Evolutionary conservation across 2,797 vertebrate species (phyloP).

Genomic region (Galagoides demidoff): DNA sequence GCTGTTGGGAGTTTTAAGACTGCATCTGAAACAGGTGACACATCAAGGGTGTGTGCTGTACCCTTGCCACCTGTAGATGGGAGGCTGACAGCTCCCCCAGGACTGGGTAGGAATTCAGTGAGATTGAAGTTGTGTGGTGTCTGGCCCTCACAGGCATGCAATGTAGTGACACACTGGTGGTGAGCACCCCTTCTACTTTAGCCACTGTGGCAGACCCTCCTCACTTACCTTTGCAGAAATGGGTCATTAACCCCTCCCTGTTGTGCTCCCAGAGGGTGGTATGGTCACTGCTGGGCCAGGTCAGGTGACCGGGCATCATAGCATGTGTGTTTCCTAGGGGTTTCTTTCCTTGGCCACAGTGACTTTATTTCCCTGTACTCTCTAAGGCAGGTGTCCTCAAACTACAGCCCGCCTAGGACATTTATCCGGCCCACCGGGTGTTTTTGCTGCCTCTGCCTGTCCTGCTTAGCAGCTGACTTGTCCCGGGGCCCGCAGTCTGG

Average conservation of each 20-base stretch:
- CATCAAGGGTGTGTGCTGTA: rapidly evolving
- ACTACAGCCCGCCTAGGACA: no score
- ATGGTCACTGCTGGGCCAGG: not conserved
- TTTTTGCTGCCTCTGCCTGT: no score
- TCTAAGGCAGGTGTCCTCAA: not conserved
- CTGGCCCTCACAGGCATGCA: rapidly evolving
- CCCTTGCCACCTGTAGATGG: no score
- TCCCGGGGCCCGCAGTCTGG: no score
- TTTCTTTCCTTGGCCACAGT: not conserved
- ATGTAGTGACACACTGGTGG: rapidly evolving
- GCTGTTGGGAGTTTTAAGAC: not conserved
- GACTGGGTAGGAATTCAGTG: not conserved
- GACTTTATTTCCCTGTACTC: not conserved
- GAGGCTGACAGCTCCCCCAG: not conserved
- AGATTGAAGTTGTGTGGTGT: rapidly evolving
- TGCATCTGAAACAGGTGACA: rapidly evolving
- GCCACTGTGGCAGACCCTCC: not conserved
- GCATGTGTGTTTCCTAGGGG: not conserved
- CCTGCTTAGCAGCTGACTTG: no score
- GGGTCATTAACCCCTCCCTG: not conserved
- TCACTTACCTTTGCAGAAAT: not conserved
- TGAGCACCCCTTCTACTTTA: no score
- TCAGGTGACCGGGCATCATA: not conserved
- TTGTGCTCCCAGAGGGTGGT: not conserved
- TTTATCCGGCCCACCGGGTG: no score